Percentiles rank a stretch among this genome's conserved stretches.
These are phyloP conservation scores for Drosophila murphyi DNA, from an alignment of 1,140 invertebrate genomes.

Conservation along the genomic window DNA sequence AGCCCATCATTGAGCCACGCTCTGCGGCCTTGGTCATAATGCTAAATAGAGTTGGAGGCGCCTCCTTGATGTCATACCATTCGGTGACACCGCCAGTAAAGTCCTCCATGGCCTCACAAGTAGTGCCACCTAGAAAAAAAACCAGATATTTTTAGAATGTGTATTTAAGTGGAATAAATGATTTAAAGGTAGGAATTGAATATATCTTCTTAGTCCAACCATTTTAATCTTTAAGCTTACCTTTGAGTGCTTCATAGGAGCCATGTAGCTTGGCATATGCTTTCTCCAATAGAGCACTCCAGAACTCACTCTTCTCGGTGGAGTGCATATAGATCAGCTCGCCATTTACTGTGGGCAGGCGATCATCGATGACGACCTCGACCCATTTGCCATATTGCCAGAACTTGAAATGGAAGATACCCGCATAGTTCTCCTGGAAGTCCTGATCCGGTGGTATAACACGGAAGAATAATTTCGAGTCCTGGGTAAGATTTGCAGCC, in stretches of 20 bases:
- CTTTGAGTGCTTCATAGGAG: slow-evolving; percentile 98
- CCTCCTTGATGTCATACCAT: slow-evolving; percentile 95
- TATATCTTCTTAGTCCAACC: neutral
- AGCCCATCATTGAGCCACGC: slow-evolving; percentile 97
- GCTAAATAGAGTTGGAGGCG: slow-evolving; percentile 95
- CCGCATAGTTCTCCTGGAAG: slow-evolving; percentile 96
- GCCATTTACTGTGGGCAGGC: slow-evolving; percentile 95
- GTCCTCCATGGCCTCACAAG: slow-evolving; percentile 99
- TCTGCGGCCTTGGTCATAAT: slow-evolving; percentile 97
- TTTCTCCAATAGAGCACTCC: slow-evolving; percentile 98
- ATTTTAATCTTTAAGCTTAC: slow-evolving; percentile 24
- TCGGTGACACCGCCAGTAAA: slow-evolving; percentile 99
- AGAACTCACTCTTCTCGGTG: slow-evolving; percentile 96
- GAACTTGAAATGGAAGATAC: slow-evolving; percentile 97
- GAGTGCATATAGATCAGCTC: slow-evolving; percentile 97
- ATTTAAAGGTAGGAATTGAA: neutral
- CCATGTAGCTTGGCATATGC: slow-evolving; percentile 99
- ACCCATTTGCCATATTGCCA: slow-evolving; percentile 98
- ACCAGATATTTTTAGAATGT: neutral
- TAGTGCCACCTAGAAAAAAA: slow-evolving; percentile 91
- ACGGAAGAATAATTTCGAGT: slow-evolving; percentile 94
- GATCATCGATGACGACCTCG: slow-evolving; percentile 97
- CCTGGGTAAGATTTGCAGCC: slow-evolving; percentile 96
- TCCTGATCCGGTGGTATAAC: slow-evolving; percentile 98
- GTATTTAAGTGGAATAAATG: no score